Evolutionary conservation across 1,140 invertebrate genomes (phyloP), one percentile per base, ranked within the genome.

Genomic region (Rhopalosiphum maidis): DNA sequence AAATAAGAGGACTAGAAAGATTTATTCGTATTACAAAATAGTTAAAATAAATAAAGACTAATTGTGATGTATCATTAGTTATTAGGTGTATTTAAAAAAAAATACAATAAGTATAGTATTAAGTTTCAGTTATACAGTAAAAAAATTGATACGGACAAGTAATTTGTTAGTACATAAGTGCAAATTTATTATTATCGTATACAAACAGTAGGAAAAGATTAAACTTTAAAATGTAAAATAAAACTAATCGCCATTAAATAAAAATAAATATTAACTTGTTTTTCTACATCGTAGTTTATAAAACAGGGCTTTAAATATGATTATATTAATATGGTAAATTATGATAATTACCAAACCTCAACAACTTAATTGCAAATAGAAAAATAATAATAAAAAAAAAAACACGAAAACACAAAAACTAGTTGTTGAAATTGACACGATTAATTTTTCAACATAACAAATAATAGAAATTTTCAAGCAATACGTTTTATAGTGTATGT

Each of bases 131-230:
- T 60, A 25, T 60, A 60, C 51, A 41, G 1, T 54, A 37, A 55
- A 25, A 90, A 90, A 60, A 90, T 88, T 48, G n/a, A 60, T 60
- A 30, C 8, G 30, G 30, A 90, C 25, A 90, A 37, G 88, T 60
- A 60, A 60, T 90, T 60, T 90, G 88, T 90, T 90, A 90, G 88
- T 43, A 89, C 87, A 89, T 2, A 43, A 60, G 54, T 60, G 51
- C 41, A 60, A 60, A 11, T 77, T 77, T n/a, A 77, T 18, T 30
- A 90, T 60, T 55, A 90, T 90, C 48, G 30, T 90, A 90, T 55
- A 90, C 88, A 77, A 77, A 77, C 15, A 77, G 60, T 77, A 35
- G 30, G 60, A 18, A 77, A 4, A 35, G 5, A 55, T 90, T 41
- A 9, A 55, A 0, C 54, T 55, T 55, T 55, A 90, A 90, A 90